Base-by-base conservation (phyloP, 1,140 invertebrate genomes). In the Formica selysi region DNA sequence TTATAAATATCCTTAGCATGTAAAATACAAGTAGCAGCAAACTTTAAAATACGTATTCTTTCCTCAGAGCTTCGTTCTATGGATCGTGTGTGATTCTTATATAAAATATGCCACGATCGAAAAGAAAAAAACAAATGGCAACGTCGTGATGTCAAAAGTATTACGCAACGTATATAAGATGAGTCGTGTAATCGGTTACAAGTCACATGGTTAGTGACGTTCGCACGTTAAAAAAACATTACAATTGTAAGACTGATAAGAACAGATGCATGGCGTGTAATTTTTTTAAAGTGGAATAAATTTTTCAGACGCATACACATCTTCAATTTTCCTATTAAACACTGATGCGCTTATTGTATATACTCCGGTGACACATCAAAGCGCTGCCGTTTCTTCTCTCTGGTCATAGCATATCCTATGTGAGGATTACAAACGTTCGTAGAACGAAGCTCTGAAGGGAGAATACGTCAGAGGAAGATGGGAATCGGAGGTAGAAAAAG, bases 371-470 rank as follows among this genome's bases (percentile, higher is more conserved):
- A 51, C 13, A 74, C 38, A 57, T 81, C 79, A 61, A 74, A 71
- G 67, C 19, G 29, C 19, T 61, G 41, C 11, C 29, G 13, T 74
- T 80, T 59, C 32, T 38, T 71, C 22, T 51, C 59, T 74, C 32
- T 62, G 32, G 13, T 36, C 16, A 22, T 41, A 51, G 44, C 59
- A 51, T 85, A 86, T 92, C 76, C 76, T 89, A 86, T 59, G 64
- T 79, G 48, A 87, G 91, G 91, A 93, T 94, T 93, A 93, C 91
- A 91, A 92, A 88, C 87, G 88, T 91, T 89, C 88, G 68, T 54
- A 70, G 78, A 79, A 89, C 76, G 79, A 74, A 89, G 59, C 32
- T 62, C 41, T 79, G 79, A 85, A 71, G 80, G 70, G 79, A 54
- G 71, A 64, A 85, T 68, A 67, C 85, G 59, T 83, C 73, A 54